A percentile compares a stretch with the other conserved stretches of the same genome.
These are phyloP conservation scores for Fragum fragum DNA, from an alignment of 2,888 invertebrate genomes.

Conservation along the genomic window DNA sequence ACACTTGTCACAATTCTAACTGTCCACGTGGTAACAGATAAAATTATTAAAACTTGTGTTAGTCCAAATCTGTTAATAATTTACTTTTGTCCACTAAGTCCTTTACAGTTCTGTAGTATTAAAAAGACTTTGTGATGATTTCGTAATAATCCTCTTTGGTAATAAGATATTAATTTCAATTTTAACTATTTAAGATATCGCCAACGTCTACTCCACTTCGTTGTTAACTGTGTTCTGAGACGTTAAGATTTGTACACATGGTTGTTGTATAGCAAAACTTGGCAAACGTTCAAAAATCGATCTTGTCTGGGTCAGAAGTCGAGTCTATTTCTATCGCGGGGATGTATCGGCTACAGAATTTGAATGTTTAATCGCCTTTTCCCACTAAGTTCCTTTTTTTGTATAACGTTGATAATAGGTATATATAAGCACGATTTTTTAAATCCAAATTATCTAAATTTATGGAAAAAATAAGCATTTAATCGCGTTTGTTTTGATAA, in stretches of 20 bases:
- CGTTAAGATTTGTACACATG: constrained; percentile 49
- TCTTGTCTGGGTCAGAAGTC: constrained; percentile 72
- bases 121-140: not conserved
- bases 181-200: not conserved
- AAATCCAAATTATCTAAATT: not conserved
- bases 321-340: constrained; percentile 47
- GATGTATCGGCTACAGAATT: not conserved
- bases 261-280: constrained; percentile 71
- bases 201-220: constrained; percentile 19
- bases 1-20: not conserved
- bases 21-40: constrained; percentile 38
- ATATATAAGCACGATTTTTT: no score
- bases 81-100: not conserved
- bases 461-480: not conserved
- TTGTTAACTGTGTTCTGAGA: constrained; percentile 71
- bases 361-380: not conserved
- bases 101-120: not conserved
- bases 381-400: not conserved
- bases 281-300: constrained; percentile 80
- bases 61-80: not conserved
- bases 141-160: not conserved
- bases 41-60: not conserved
- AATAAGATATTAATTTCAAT: not conserved
- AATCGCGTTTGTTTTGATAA: constrained; percentile 2
- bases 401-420: no score